Evolutionary conservation across 2,888 invertebrate genomes (phyloP).

Genomic region (Latrodectus hesperus): DNA sequence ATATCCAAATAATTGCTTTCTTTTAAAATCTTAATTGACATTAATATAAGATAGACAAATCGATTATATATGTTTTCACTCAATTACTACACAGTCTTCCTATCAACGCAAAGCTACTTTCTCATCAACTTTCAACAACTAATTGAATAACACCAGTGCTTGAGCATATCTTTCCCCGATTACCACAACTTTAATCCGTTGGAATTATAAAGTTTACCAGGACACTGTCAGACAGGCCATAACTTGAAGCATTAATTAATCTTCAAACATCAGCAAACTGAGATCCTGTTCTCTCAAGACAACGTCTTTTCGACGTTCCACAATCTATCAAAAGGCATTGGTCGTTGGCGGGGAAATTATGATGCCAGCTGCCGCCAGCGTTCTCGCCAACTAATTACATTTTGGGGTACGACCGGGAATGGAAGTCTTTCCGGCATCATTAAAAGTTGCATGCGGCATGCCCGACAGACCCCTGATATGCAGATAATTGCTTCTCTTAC

Average conservation of each 20-base stretch:
- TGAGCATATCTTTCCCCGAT: conserved; percentile 6
- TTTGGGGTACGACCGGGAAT: neutral
- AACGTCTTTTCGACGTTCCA: conserved; percentile 26
- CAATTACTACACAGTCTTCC: too few species aligned
- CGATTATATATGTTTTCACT: too few species aligned
- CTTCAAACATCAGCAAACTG: conserved; percentile 17
- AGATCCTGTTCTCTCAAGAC: conserved; percentile 20
- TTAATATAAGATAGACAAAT: too few species aligned
- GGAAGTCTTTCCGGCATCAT: conserved; percentile 22
- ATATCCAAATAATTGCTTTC: too few species aligned
- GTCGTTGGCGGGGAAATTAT: conserved; percentile 3
- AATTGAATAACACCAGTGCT: conserved; percentile 15
- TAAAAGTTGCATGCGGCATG: conserved; percentile 31
- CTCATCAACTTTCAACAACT: neutral
- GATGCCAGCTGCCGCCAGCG: conserved; percentile 15
- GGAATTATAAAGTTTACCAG: conserved; percentile 28
- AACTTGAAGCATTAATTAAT: conserved; percentile 51
- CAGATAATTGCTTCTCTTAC: conserved; percentile 31
- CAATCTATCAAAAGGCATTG: conserved; percentile 37
- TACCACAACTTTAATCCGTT: conserved; percentile 28
- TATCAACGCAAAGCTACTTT: too few species aligned
- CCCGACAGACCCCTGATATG: conserved; percentile 36
- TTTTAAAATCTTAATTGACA: too few species aligned
- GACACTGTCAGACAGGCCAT: conserved; percentile 13
- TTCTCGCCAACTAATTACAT: conserved; percentile 40